Evolutionary conservation across 2,888 invertebrate genomes (phyloP).

Genomic region (Drosophila anomelani): DNA sequence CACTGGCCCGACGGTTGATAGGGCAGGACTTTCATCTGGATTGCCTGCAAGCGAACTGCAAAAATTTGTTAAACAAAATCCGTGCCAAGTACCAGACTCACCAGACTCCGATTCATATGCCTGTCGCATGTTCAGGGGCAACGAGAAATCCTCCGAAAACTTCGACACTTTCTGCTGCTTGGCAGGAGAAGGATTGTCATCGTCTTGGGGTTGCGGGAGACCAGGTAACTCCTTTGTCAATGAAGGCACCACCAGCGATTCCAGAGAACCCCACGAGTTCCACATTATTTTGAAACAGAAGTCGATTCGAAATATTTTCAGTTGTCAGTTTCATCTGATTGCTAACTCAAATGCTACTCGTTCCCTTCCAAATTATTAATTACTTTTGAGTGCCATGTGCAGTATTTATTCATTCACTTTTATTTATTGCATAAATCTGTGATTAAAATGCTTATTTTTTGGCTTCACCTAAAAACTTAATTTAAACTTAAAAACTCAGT

Average conservation of each 20-base stretch:
- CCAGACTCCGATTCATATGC: not conserved
- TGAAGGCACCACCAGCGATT: not conserved
- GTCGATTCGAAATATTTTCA: not conserved
- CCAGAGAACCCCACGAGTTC: constrained; percentile 1
- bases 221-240: not conserved
- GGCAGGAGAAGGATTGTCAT: not conserved
- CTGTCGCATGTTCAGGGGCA: not conserved
- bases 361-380: not conserved
- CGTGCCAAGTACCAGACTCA: not conserved
- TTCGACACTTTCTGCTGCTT: not conserved
- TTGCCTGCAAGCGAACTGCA: not conserved
- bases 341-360: not conserved
- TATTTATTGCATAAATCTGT: not conserved
- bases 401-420: not conserved
- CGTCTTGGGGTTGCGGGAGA: not conserved
- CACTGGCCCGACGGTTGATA: not conserved
- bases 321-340: not conserved
- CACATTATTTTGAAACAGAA: not conserved
- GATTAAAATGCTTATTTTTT: no score
- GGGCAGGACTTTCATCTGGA: not conserved
- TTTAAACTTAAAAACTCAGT: no score
- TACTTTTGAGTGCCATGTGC: not conserved
- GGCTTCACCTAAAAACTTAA: no score
- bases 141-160: not conserved
- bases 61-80: not conserved